Conservation (phyloP, 37 sponge, comb jelly and placozoan genomes). For the Spongilla lacustris region DNA sequence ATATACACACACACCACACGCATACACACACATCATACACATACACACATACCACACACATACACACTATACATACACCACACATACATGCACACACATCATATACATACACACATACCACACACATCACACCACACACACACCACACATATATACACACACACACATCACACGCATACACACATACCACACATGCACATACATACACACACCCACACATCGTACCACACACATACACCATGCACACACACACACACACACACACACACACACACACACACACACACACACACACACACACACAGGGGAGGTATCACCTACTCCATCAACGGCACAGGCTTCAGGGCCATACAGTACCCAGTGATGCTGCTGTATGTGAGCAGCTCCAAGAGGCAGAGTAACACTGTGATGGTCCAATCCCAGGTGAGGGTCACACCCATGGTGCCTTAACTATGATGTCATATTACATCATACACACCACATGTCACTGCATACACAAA, state of each 20-base stretch:
- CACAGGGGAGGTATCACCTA: not conserved
- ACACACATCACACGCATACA: not conserved
- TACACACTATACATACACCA: no score
- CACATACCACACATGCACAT: constrained; percentile 20
- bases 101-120: constrained; percentile 31
- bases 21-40: no score
- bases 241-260: not conserved
- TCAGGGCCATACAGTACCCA: not conserved
- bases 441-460: no score
- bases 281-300: constrained; percentile 19
- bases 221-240: not conserved
- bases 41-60: no score
- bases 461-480: constrained; percentile 10
- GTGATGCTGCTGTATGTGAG: no score
- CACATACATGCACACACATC: not conserved
- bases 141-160: not conserved
- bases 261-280: not conserved
- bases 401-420: no score
- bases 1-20: no score
- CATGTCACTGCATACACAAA: constrained; percentile 13
- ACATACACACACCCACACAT: constrained; percentile 23
- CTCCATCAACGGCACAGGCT: not conserved
- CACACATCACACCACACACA: constrained; percentile 20
- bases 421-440: no score
- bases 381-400: no score